These are phyloP conservation scores for Loripinus fragilis DNA, from an alignment of 2,888 invertebrate species.

Conservation along the genomic window DNA sequence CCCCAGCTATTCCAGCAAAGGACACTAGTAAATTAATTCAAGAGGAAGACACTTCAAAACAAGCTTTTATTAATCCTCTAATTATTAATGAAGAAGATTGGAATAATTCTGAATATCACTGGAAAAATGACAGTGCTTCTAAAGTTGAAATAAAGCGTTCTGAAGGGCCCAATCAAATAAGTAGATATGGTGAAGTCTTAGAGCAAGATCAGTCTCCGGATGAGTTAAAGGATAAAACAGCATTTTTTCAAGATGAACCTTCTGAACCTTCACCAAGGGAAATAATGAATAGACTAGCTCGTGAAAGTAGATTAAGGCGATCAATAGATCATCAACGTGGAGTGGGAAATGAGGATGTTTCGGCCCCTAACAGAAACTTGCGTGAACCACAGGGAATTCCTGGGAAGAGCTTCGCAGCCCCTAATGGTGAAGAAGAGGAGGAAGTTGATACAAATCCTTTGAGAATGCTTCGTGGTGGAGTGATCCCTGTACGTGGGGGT, in stretches of 20 bases:
- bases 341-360: slow-evolving; percentile 58
- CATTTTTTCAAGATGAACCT: slow-evolving; percentile 75
- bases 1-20: slow-evolving; percentile 61
- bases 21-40: slow-evolving; percentile 48
- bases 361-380: slow-evolving; percentile 70
- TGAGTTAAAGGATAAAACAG: slow-evolving; percentile 54
- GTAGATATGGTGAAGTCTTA: slow-evolving; percentile 44
- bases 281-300: slow-evolving; percentile 76
- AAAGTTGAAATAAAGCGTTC: slow-evolving; percentile 6
- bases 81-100: slow-evolving; percentile 55
- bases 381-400: slow-evolving; percentile 80
- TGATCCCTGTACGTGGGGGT: slow-evolving; percentile 75
- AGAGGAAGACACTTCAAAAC: slow-evolving; percentile 33
- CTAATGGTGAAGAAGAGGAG: slow-evolving; percentile 81
- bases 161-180: neutral
- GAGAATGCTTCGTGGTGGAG: slow-evolving; percentile 86
- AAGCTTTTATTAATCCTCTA: slow-evolving; percentile 51
- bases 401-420: slow-evolving; percentile 60
- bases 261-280: slow-evolving; percentile 78
- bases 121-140: slow-evolving; percentile 53
- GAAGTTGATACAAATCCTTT: slow-evolving; percentile 86
- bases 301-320: slow-evolving; percentile 77
- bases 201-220: slow-evolving; percentile 56
- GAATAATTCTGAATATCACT: slow-evolving; percentile 44
- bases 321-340: slow-evolving; percentile 78